A percentile compares a stretch with the other conserved stretches of the same genome.
Evolutionary conservation across 2,797 vertebrate genomes (phyloP).

Genomic region (Premnoplex brunnescens): DNA sequence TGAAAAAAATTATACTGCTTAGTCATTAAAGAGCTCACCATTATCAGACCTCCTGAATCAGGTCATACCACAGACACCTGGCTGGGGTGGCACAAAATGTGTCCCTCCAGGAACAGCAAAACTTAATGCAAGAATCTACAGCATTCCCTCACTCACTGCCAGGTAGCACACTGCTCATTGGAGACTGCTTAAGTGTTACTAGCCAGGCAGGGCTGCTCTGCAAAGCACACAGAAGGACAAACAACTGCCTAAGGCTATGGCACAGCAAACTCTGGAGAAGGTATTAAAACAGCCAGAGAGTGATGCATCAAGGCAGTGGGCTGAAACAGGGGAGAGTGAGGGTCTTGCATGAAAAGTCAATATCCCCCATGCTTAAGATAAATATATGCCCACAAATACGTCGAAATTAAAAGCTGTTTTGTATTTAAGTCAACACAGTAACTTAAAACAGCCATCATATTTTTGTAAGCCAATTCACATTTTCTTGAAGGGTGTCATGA

Average conservation of each 20-base stretch:
- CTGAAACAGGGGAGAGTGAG: not conserved
- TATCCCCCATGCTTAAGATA: not conserved
- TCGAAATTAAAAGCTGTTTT: not conserved
- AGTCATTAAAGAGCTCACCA: not conserved
- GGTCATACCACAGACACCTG: not conserved
- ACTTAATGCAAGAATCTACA: not conserved
- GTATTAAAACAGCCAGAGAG: not conserved
- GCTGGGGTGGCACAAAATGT: not conserved
- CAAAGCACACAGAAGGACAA: not conserved
- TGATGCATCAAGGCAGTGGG: not conserved
- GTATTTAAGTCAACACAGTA: not conserved
- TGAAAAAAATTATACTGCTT: not conserved
- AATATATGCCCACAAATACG: not conserved
- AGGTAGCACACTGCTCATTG: not conserved
- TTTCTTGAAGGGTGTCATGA: not conserved
- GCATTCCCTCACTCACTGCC: rapidly evolving
- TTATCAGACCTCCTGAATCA: not conserved
- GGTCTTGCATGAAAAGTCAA: not conserved
- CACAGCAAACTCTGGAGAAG: not conserved
- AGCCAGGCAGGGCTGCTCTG: not conserved
- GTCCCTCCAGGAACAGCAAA: not conserved
- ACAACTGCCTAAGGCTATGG: not conserved
- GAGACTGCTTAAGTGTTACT: not conserved
- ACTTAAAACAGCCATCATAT: not conserved
- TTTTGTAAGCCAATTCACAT: not conserved